These are phyloP conservation scores for human (Homo sapiens) DNA, from an alignment of 2,113 vertebrate genomes.

Conservation along the genomic window GRCh38 chr3:16853501-16854000, in stretches of 20 bases:
- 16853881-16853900: neutral
- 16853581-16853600: neutral
- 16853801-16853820: neutral
- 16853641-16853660: neutral
- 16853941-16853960: neutral
- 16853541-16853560: neutral
- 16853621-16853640: neutral
- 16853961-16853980: neutral
- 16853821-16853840: neutral
- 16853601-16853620: neutral
- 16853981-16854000: neutral
- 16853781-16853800: neutral
- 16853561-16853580: neutral
- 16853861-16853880: neutral
- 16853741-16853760: neutral
- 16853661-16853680: neutral
- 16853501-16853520: neutral
- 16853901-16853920: neutral
- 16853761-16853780: neutral
- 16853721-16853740: neutral
- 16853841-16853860: neutral
- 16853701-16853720: neutral
- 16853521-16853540: neutral
- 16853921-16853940: neutral
- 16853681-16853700: neutral